Evolutionary conservation across 2,888 invertebrate genomes (phyloP).

Genomic region (Bimastos eiseni): DNA sequence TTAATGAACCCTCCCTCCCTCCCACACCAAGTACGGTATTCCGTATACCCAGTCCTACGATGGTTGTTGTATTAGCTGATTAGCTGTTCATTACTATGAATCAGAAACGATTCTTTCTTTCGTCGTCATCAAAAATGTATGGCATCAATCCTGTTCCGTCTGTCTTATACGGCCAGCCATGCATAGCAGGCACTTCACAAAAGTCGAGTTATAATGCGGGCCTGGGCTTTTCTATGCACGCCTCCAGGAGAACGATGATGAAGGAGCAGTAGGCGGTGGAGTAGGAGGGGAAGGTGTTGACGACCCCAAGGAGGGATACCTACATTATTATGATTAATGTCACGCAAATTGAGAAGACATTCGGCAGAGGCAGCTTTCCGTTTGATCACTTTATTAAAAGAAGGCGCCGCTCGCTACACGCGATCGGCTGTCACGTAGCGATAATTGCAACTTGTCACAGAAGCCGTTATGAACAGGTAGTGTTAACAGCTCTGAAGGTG

Average conservation of each 20-base stretch:
- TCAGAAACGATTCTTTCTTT: not conserved
- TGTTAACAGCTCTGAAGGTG: not conserved
- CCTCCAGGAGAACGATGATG: not conserved
- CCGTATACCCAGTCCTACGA: too few relatives aligned
- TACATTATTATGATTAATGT: conserved; percentile 13
- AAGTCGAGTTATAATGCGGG: not conserved
- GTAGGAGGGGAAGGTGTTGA: not conserved
- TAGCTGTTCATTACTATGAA: not conserved
- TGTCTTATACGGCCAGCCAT: not conserved
- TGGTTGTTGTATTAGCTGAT: not conserved
- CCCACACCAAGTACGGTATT: too few relatives aligned
- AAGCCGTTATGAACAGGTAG: not conserved
- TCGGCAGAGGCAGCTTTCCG: not conserved
- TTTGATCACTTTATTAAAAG: conserved; percentile 6
- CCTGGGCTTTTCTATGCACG: not conserved
- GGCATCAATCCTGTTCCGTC: not conserved
- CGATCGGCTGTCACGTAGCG: not conserved
- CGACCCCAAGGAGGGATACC: not conserved
- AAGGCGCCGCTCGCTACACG: not conserved
- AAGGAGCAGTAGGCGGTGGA: not conserved
- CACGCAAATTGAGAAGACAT: not conserved
- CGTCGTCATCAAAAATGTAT: not conserved
- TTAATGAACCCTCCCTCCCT: too few relatives aligned
- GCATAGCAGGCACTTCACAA: not conserved
- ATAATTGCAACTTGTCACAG: not conserved